Evolutionary conservation across 2,888 invertebrate species (phyloP).

Genomic region (Amphimallon solstitiale): DNA sequence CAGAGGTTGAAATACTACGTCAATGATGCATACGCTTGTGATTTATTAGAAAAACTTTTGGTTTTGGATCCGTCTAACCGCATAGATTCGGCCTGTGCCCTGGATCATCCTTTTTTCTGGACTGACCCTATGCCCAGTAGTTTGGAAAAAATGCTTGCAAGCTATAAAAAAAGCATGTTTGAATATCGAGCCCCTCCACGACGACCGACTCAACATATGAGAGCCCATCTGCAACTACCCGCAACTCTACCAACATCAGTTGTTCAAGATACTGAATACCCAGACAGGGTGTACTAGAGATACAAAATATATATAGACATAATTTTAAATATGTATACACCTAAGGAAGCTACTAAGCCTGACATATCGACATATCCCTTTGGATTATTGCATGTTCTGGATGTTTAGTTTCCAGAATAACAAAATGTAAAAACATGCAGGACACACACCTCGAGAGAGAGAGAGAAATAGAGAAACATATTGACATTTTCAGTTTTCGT

Average conservation of each 20-base stretch:
- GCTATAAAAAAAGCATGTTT: conserved; percentile 93
- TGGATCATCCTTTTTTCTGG: conserved; percentile 99
- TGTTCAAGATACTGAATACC: conserved; percentile 82
- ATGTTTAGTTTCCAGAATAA: no score
- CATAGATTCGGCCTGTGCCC: conserved; percentile 88
- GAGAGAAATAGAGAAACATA: no score
- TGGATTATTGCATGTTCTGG: no score
- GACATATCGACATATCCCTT: no score
- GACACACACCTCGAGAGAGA: no score
- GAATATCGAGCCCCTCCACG: conserved; percentile 87
- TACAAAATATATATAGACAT: no score
- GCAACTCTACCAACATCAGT: conserved; percentile 65
- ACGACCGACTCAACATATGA: conserved; percentile 71
- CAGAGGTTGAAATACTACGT: conserved; percentile 89
- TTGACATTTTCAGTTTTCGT: no score
- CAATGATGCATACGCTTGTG: conserved; percentile 91
- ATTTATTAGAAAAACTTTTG: conserved; percentile 90
- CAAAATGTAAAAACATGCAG: no score
- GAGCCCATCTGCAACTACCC: conserved; percentile 72
- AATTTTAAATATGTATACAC: no score
- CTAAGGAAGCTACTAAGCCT: no score
- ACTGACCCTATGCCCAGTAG: conserved; percentile 96
- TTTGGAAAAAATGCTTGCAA: conserved; percentile 89
- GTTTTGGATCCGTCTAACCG: conserved; percentile 92
- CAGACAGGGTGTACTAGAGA: conserved; percentile 82